Percentiles rank a stretch among this genome's conserved stretches.
These are phyloP conservation scores for Ormyrus pomaceus DNA, from an alignment of 2,888 invertebrate genomes.

Conservation along the genomic window DNA sequence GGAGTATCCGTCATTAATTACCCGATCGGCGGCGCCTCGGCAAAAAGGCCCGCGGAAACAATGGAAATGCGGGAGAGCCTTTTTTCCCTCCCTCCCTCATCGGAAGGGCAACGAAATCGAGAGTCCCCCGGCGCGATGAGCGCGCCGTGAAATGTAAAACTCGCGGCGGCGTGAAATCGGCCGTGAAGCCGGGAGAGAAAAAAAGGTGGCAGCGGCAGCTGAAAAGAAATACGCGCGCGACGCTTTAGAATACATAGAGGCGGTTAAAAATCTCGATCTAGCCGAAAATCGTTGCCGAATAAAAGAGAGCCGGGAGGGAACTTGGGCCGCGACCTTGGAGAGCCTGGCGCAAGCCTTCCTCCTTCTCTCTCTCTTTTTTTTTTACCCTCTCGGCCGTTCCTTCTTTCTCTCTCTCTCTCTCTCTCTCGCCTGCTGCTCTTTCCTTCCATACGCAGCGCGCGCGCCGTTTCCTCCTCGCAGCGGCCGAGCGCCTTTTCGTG, in stretches of 20 bases:
- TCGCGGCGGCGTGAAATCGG: conserved; percentile 30
- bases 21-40: too few species aligned
- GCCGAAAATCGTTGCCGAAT: conserved; percentile 53
- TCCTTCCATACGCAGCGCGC: background rate
- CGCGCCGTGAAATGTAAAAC: conserved; percentile 39
- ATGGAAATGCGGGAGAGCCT: too few species aligned
- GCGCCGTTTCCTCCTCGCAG: background rate
- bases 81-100: too few species aligned
- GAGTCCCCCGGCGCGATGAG: conserved; percentile 7
- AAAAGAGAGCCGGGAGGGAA: background rate
- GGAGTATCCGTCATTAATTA: too few species aligned
- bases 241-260: background rate
- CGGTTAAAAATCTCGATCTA: conserved; percentile 50
- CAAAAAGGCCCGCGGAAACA: too few species aligned
- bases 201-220: background rate
- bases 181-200: background rate
- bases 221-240: background rate
- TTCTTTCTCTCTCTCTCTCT: conserved; percentile 16
- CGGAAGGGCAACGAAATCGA: conserved; percentile 32
- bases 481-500: too few species aligned
- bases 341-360: conserved; percentile 47
- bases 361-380: conserved; percentile 23
- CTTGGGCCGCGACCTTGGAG: conserved; percentile 14
- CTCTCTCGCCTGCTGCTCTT: background rate
- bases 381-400: conserved; percentile 21